Percentiles rank a stretch among this genome's conserved stretches.
These are phyloP conservation scores for Palaemon carinicauda DNA, from an alignment of 1,140 invertebrate species.

Conservation along the genomic window DNA sequence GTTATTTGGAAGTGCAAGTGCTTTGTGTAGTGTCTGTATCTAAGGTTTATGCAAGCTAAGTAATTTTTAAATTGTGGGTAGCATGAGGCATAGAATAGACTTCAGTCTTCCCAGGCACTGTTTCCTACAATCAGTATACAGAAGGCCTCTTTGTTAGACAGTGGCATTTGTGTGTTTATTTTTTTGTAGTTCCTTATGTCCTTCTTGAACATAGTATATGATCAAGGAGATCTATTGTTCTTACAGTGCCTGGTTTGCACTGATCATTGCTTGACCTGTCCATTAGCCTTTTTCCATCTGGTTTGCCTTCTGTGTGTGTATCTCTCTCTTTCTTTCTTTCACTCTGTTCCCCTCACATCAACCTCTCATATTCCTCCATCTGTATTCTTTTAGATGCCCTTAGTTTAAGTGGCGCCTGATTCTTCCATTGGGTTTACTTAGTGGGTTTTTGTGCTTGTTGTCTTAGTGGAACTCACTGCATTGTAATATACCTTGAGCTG, in stretches of 20 bases:
- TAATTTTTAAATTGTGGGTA: slow-evolving; percentile 26
- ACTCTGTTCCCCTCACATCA: not conserved
- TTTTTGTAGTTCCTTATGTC: not conserved
- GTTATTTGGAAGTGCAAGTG: slow-evolving; percentile 37
- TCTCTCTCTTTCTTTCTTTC: slow-evolving; percentile 17
- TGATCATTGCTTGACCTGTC: slow-evolving; percentile 48
- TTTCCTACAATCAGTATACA: not conserved
- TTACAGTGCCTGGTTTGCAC: slow-evolving; percentile 45
- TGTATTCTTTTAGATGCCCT: slow-evolving; percentile 43
- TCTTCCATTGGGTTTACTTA: slow-evolving; percentile 45
- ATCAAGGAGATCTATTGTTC: not conserved
- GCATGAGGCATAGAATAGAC: slow-evolving; percentile 48
- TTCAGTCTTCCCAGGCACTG: slow-evolving; percentile 50
- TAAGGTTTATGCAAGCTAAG: not conserved
- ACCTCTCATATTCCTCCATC: not conserved
- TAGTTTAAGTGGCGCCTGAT: slow-evolving; percentile 50
- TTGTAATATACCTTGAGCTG: slow-evolving; percentile 54
- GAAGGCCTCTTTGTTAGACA: slow-evolving; percentile 1
- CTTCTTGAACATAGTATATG: not conserved
- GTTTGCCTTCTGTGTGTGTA: slow-evolving; percentile 14
- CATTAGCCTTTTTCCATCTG: slow-evolving; percentile 42
- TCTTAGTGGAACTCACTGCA: slow-evolving; percentile 56
- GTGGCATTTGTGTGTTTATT: not conserved
- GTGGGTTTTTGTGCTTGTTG: slow-evolving; percentile 54
- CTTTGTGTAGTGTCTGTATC: slow-evolving; percentile 11